Evolutionary conservation across 2,797 vertebrate species (phyloP).

Genomic region (Rhabdomys pumilio): DNA sequence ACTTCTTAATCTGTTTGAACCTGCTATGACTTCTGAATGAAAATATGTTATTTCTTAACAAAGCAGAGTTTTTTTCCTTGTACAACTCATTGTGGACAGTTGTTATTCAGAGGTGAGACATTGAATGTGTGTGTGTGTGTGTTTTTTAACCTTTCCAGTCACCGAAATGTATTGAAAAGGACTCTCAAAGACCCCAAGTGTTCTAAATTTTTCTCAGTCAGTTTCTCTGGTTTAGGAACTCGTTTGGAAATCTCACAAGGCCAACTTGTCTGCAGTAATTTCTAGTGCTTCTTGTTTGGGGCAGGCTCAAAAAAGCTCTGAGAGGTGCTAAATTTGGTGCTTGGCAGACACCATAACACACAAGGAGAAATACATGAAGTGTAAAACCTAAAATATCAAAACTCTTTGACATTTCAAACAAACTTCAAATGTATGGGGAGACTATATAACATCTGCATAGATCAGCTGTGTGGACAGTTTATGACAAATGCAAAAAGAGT

Average conservation of each 20-base stretch:
- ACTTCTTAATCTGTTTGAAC: neutral
- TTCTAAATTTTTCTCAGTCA: conserved; percentile 85
- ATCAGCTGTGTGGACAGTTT: conserved; percentile 60
- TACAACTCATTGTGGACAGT: neutral
- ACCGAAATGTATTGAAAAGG: conserved; percentile 76
- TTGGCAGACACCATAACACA: conserved; percentile 79
- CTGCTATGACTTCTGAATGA: conserved; percentile 54
- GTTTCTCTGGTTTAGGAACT: conserved; percentile 84
- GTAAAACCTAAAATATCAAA: conserved; percentile 84
- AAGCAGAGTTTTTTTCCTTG: conserved; percentile 44
- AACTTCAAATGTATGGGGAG: conserved; percentile 71
- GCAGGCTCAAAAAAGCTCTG: conserved; percentile 82
- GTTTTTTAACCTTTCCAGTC: conserved; percentile 61
- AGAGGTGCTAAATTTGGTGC: conserved; percentile 83
- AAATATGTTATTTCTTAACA: conserved; percentile 60
- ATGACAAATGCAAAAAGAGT: conserved; percentile 35
- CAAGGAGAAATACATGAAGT: conserved; percentile 76
- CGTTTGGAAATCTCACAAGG: conserved; percentile 86
- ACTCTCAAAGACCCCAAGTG: conserved; percentile 83
- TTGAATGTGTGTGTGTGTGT: neutral
- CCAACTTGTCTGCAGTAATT: conserved; percentile 85
- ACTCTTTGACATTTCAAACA: conserved; percentile 81
- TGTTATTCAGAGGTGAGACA: conserved; percentile 31
- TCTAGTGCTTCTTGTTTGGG: conserved; percentile 85
- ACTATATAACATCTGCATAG: conserved; percentile 75